phyloP scores from a whole-genome alignment of 1,140 invertebrate genomes.

The Leptinotarsa texana region DNA sequence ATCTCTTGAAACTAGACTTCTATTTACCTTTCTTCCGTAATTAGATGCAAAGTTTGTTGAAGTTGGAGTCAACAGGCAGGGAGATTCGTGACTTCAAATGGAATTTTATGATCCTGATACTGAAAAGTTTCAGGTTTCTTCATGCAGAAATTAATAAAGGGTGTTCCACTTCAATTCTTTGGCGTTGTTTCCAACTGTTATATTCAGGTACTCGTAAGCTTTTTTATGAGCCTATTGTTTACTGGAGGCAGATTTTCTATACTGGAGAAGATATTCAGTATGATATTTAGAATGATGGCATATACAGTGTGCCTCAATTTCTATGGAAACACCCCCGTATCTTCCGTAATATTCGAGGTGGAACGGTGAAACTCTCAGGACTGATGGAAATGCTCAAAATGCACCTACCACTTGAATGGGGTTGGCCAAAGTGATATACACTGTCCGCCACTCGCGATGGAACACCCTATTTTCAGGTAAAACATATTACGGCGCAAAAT shows the following conservation, averaged over 20 bases:
- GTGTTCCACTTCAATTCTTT: not conserved
- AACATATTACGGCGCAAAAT: no score
- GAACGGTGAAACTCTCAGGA: no score
- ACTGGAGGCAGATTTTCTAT: not conserved
- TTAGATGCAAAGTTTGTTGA: slow-evolving; percentile 24
- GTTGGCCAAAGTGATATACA: no score
- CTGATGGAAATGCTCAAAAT: no score
- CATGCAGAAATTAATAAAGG: slow-evolving; percentile 20
- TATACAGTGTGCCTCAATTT: no score
- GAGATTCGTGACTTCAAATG: slow-evolving; percentile 22
- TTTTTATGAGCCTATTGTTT: not conserved
- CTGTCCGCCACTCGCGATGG: no score
- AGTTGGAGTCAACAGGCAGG: slow-evolving; percentile 21
- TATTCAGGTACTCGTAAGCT: not conserved
- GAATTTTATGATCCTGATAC: slow-evolving; percentile 21
- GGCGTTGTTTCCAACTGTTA: not conserved
- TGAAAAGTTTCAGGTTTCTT: slow-evolving; percentile 17
- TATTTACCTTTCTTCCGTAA: slow-evolving; percentile 20
- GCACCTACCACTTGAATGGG: no score
- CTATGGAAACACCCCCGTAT: no score
- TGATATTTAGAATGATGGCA: no score
- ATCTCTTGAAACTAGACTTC: slow-evolving; percentile 9
- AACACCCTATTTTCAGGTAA: no score
- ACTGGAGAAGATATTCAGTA: not conserved
- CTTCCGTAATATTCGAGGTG: no score